Percentiles rank a stretch among this genome's conserved stretches.
These are phyloP conservation scores for Hemiprocne comata DNA, from an alignment of 2,113 vertebrate genomes.

Conservation along the genomic window DNA sequence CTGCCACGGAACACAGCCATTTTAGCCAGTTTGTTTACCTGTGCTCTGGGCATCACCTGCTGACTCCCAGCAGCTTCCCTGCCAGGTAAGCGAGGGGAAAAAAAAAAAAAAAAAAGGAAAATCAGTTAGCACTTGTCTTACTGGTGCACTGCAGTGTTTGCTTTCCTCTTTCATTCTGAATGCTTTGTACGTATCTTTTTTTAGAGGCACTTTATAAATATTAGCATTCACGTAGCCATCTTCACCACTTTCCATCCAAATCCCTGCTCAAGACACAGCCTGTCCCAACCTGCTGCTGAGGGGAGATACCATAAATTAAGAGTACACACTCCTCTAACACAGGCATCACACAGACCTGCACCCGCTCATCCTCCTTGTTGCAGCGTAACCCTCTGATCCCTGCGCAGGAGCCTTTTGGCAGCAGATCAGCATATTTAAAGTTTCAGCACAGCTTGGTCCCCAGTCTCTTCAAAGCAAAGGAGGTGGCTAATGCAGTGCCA, in stretches of 20 bases:
- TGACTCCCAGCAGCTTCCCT: neutral
- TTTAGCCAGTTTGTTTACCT: neutral
- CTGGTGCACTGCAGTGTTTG: slow-evolving; percentile 20
- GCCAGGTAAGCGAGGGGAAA: neutral
- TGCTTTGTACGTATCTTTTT: neutral
- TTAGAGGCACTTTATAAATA: neutral
- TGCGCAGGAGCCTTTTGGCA: neutral
- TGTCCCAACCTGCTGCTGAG: neutral
- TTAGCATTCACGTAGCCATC: accelerated
- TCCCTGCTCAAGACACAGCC: neutral
- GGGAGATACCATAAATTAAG: neutral
- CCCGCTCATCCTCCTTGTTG: neutral
- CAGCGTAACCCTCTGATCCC: neutral
- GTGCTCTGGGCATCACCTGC: neutral
- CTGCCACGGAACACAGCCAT: neutral
- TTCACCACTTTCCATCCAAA: neutral
- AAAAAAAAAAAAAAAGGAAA: neutral
- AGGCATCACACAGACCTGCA: accelerated
- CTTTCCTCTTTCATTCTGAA: neutral
- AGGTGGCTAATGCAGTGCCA: neutral
- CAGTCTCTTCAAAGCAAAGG: neutral
- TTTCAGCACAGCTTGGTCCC: neutral
- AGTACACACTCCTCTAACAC: accelerated
- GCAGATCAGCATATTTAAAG: neutral
- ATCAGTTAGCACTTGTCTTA: neutral